Conservation (phyloP, 2,888 invertebrate genomes). For the Sthenelais limicola region DNA sequence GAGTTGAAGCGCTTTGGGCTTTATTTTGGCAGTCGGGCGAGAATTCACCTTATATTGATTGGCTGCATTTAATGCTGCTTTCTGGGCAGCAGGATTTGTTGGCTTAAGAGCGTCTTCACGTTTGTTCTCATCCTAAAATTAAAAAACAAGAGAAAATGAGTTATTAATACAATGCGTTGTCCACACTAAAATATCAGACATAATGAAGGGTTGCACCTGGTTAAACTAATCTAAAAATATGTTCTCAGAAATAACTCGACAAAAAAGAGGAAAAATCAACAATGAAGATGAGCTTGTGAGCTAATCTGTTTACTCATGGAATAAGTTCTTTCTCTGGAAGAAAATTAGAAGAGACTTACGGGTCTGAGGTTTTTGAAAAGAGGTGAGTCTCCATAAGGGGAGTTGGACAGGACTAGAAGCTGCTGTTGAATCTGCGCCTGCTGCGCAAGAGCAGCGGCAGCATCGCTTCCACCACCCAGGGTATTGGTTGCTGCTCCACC, state of each 20-base stretch:
- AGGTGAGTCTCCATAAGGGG: constrained; percentile 90
- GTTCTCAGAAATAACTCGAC: background rate
- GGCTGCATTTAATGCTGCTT: constrained; percentile 69
- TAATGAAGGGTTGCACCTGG: too few species aligned
- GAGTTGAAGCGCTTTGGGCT: constrained; percentile 74
- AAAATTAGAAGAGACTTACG: too few species aligned
- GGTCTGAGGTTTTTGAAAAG: constrained; percentile 80
- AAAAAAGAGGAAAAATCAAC: background rate
- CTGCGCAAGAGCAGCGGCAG: constrained; percentile 32
- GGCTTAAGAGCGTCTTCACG: constrained; percentile 80
- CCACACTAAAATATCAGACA: too few species aligned
- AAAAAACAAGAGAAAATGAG: background rate
- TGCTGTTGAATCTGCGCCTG: constrained; percentile 67
- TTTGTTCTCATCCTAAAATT: constrained; percentile 75
- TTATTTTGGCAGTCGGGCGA: constrained; percentile 75
- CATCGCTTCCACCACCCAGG: constrained; percentile 5
- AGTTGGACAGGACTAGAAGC: constrained; percentile 77
- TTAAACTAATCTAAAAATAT: background rate
- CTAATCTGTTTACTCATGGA: too few species aligned
- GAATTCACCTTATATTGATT: constrained; percentile 78
- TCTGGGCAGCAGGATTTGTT: constrained; percentile 79
- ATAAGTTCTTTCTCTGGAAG: too few species aligned
- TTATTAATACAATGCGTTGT: background rate
- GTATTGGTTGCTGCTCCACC: constrained; percentile 3
- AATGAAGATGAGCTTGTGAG: too few species aligned